Evolutionary conservation across 1,140 invertebrate species (phyloP).

Genomic region (Drosophila sproati): DNA sequence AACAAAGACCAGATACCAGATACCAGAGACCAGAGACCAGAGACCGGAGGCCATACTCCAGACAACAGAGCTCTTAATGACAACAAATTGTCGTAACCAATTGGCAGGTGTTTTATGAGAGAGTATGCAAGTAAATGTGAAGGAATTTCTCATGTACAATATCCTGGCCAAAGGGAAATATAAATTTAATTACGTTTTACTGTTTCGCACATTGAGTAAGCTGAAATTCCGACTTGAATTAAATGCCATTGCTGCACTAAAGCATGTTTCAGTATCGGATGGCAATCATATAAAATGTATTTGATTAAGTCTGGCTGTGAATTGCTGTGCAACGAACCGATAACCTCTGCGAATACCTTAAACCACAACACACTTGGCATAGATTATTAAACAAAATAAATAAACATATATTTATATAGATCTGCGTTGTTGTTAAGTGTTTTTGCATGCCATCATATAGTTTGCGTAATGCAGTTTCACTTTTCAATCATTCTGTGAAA

Average conservation of each 20-base stretch:
- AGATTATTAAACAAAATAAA: neutral
- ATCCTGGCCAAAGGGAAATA: neutral
- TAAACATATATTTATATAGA: neutral
- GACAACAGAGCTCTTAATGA: conserved; percentile 52
- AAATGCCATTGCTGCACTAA: neutral
- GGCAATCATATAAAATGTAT: neutral
- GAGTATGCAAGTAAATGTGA: conserved; percentile 43
- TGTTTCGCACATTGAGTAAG: neutral
- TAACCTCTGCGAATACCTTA: conserved; percentile 2
- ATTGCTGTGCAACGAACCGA: neutral
- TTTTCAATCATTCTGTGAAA: neutral
- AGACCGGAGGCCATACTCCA: conserved; percentile 18
- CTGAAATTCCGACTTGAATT: neutral
- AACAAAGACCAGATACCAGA: too few relatives aligned
- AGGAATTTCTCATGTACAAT: conserved; percentile 12
- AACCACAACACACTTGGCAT: neutral
- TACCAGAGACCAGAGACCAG: neutral
- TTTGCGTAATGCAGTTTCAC: conserved; percentile 29
- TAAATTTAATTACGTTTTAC: conserved; percentile 41
- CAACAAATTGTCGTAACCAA: conserved; percentile 75
- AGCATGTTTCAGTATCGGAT: neutral
- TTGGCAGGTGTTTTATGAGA: conserved; percentile 63
- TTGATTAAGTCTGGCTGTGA: neutral
- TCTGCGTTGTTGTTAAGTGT: conserved; percentile 20
- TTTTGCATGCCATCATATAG: conserved; percentile 5